Conservation (phyloP, 2,797 vertebrate species). For the Ptychobarbus kaznakovi region DNA sequence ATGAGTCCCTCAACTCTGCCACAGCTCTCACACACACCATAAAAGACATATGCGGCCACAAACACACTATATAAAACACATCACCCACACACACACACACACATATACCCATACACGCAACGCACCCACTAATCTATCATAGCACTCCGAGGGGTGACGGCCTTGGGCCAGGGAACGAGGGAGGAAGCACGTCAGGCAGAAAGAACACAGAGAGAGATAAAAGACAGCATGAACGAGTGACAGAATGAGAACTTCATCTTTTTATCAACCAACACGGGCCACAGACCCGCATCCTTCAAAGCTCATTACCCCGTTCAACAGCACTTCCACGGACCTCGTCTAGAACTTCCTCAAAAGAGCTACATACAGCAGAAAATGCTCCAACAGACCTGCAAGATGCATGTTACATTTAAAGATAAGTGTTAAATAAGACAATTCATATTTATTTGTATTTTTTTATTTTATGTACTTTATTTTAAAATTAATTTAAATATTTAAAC, state of each 20-base stretch:
- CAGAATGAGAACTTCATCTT: conserved; percentile 35
- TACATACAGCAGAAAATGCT: not conserved
- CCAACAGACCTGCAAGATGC: not conserved
- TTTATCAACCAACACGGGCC: conserved; percentile 6
- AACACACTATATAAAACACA: conserved; percentile 27
- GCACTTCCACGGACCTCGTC: not conserved
- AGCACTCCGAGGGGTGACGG: not conserved
- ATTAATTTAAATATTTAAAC: not conserved
- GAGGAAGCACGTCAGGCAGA: conserved; percentile 25
- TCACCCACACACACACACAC: conserved; percentile 22
- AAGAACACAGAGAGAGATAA: conserved; percentile 27
- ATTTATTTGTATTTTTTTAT: not conserved
- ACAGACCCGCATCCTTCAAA: conserved; percentile 1
- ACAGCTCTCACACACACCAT: conserved; percentile 8
- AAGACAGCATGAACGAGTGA: conserved; percentile 22
- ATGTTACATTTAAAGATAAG: not conserved
- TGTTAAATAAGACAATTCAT: not conserved
- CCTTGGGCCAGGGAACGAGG: conserved; percentile 9
- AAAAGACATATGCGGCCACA: conserved; percentile 19
- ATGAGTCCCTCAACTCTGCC: conserved; percentile 37
- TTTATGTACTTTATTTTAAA: not conserved
- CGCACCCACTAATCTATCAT: conserved; percentile 14
- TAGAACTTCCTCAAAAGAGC: not conserved
- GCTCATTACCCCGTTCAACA: conserved; percentile 10
- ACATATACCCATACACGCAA: conserved; percentile 14